phyloP scores from a whole-genome alignment of 2,888 invertebrate genomes.

The Amphipoea lucens region DNA sequence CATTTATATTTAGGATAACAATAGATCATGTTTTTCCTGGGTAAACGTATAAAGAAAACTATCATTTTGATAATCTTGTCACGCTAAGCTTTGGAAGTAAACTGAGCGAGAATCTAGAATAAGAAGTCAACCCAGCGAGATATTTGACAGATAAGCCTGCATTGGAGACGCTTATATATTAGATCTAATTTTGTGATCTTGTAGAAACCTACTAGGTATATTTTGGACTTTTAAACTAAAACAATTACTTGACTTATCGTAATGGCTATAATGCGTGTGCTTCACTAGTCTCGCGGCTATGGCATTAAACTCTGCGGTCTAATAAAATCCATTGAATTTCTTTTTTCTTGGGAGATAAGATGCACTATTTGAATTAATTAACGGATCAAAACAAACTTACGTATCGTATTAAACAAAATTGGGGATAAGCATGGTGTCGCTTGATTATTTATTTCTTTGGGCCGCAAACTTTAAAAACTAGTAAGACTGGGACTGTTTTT shows the following conservation, averaged over 20 bases:
- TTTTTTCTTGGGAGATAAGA: not conserved
- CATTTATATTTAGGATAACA: conserved; percentile 23
- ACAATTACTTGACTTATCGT: not conserved
- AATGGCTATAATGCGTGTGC: not conserved
- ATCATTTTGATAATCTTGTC: not conserved
- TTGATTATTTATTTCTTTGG: not conserved
- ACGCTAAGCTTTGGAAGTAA: not conserved
- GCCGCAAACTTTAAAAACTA: not conserved
- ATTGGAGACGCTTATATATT: not conserved
- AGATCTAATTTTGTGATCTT: not conserved
- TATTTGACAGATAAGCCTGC: not conserved
- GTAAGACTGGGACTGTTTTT: not conserved
- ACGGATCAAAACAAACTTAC: not conserved
- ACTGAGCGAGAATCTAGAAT: not conserved
- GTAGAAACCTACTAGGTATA: not conserved
- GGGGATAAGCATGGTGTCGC: not conserved
- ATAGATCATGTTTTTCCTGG: not conserved
- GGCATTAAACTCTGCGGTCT: not conserved
- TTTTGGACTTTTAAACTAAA: not conserved
- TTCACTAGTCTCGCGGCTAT: not conserved
- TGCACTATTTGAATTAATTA: not conserved
- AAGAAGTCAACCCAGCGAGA: not conserved
- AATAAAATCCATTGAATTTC: not conserved
- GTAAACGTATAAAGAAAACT: not conserved
- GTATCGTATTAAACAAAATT: not conserved